Conservation (phyloP, 2,888 invertebrate genomes). For the Drosophila mettleri region DNA sequence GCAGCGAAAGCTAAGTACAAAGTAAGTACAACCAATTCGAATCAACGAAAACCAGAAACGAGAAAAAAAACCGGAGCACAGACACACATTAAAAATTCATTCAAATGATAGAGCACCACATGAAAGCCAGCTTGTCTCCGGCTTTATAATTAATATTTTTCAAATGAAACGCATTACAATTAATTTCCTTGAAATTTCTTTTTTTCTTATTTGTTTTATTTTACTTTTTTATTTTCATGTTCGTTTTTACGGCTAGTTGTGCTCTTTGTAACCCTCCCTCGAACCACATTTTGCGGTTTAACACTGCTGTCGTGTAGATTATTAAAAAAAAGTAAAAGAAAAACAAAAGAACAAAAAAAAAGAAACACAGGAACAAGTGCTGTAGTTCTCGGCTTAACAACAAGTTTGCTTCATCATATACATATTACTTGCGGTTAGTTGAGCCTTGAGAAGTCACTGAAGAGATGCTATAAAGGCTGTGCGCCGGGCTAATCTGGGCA, state of each 20-base stretch:
- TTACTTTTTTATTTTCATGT: slow-evolving; percentile 5
- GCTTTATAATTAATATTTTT: slow-evolving; percentile 73
- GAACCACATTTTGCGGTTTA: slow-evolving; percentile 63
- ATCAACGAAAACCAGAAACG: slow-evolving; percentile 7
- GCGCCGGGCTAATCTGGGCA: background rate
- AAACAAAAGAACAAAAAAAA: background rate
- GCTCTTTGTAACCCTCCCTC: slow-evolving; percentile 18
- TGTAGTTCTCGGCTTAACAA: background rate
- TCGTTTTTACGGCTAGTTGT: slow-evolving; percentile 14
- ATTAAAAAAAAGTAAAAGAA: slow-evolving; percentile 51
- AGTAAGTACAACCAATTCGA: slow-evolving; percentile 16
- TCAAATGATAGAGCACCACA: slow-evolving; percentile 20
- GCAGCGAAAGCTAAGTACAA: slow-evolving; percentile 23
- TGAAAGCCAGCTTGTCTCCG: slow-evolving; percentile 19
- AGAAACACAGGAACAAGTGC: slow-evolving; percentile 14
- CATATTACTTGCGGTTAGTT: slow-evolving; percentile 3
- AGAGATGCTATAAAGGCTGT: background rate
- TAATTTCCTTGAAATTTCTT: slow-evolving; percentile 21
- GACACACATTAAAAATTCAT: slow-evolving; percentile 44
- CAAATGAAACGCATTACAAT: slow-evolving; percentile 70
- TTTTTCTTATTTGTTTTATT: background rate
- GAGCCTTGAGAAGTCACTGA: slow-evolving; percentile 3
- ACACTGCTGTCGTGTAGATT: slow-evolving; percentile 65
- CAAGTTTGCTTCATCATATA: background rate
- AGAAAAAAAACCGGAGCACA: slow-evolving; percentile 3